Evolutionary conservation across 2,797 vertebrate genomes (phyloP), one percentile per base, ranked within the genome.

Genomic region (Neomorphus geoffroyi): DNA sequence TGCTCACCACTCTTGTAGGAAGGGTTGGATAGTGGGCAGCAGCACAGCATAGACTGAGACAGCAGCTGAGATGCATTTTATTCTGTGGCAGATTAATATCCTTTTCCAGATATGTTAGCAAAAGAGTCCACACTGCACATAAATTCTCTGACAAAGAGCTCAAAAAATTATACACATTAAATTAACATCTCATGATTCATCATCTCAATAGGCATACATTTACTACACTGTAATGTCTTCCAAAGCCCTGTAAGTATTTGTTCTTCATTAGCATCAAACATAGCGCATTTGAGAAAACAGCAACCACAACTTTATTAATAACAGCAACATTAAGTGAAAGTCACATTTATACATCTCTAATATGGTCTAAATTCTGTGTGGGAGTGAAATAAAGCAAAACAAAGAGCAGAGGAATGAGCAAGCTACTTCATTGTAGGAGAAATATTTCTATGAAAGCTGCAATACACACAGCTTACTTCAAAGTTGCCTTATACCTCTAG

Each of bases 341-440:
- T 60, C 72, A 74, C 24, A 60, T 82, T 79, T 60, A 58, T 64
- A 77, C 48, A 56, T 61, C 61, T 88, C 62, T 62, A 78, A 57
- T 60, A 48, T 3, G 37, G 57, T 41, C 53, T 91, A 82, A 88
- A 69, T 32, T 71, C 43, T 2, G 9, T 6, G 56, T 82, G 75
- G 75, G 75, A 93, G 79, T 19, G n/a, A 73, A 94, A 70, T 37
- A 83, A 77, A 85, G 86, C 60, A 74, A 86, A 79, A 58, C 50
- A 84, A 62, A 72, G 27, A 70, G 41, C 50, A 74, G 35, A 61
- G 33, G 51, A 87, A 72, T 8, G 70, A 60, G 37, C 32, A 88
- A 86, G 57, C n/a, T 75, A 23, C 46, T 91, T 88, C 35, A 74
- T 4, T 21, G 22, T 3, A 78, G 32, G 28, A 71, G 27, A 67